These are phyloP conservation scores for Mythimna vitellina DNA, from an alignment of 2,888 invertebrate genomes.

Conservation along the genomic window DNA sequence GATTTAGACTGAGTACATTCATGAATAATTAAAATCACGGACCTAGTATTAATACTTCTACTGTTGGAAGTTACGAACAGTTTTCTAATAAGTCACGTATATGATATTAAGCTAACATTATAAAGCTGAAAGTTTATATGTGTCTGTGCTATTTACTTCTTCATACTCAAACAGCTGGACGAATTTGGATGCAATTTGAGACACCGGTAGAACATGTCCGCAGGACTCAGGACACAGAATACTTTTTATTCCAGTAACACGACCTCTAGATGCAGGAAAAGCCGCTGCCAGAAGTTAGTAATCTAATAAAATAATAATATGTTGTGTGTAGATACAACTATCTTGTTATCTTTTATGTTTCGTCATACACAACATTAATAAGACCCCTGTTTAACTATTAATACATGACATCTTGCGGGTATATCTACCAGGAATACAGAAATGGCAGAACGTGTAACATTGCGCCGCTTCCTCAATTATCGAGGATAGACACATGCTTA, in stretches of 20 bases:
- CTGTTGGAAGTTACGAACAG: not conserved
- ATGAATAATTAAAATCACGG: not conserved
- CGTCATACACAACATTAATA: constrained; percentile 5
- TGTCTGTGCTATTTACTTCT: too few species aligned
- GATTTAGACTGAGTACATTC: not conserved
- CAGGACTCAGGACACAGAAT: too few species aligned
- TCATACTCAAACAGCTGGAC: too few species aligned
- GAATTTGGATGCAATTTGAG: too few species aligned
- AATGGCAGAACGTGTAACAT: constrained; percentile 27
- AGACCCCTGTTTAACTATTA: constrained; percentile 22
- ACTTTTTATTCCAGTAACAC: too few species aligned
- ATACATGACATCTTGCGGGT: constrained; percentile 14
- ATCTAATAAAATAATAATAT: not conserved
- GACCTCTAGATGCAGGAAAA: too few species aligned
- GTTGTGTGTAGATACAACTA: not conserved
- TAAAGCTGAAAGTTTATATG: too few species aligned
- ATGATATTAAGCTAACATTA: too few species aligned
- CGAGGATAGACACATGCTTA: constrained; percentile 16
- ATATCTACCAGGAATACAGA: constrained; percentile 11
- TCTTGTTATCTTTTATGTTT: constrained; percentile 13
- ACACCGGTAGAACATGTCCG: too few species aligned
- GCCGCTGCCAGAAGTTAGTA: not conserved
- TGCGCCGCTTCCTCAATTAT: constrained; percentile 34
- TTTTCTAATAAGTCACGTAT: not conserved
- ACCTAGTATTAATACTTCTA: not conserved